Percentiles rank a stretch among this genome's conserved stretches.
These are phyloP conservation scores for Caenorhabditis brenneri DNA, from an alignment of 1,140 invertebrate genomes.

Conservation along the genomic window DNA sequence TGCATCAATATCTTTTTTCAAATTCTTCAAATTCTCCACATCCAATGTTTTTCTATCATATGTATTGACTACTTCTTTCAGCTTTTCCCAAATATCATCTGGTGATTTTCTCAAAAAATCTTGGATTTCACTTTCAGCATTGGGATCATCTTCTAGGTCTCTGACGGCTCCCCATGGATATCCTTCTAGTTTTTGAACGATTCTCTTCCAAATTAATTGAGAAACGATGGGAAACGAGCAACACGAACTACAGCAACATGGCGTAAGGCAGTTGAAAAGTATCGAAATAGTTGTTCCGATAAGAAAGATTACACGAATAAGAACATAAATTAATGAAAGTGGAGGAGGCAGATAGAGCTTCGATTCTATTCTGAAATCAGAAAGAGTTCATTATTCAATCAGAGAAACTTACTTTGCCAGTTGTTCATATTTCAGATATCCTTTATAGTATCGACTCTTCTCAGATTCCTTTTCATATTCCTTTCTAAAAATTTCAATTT, in stretches of 20 bases:
- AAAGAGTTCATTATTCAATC: not conserved
- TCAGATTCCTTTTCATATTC: constrained; percentile 29
- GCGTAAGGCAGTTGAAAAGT: not conserved
- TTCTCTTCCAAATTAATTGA: not conserved
- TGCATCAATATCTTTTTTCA: not conserved
- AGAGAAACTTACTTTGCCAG: not conserved
- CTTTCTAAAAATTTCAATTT: not conserved
- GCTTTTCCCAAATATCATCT: not conserved
- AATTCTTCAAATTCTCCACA: not conserved
- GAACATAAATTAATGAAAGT: not conserved
- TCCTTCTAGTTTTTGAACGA: not conserved
- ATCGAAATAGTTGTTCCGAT: not conserved
- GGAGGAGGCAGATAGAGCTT: not conserved
- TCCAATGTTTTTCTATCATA: not conserved
- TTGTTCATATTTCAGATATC: constrained; percentile 14
- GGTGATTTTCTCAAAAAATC: not conserved
- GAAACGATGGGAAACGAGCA: not conserved
- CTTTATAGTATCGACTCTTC: constrained; percentile 3
- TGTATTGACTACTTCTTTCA: not conserved
- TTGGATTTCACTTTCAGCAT: not conserved
- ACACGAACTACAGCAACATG: not conserved
- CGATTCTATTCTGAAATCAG: constrained; percentile 4
- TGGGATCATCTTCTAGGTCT: not conserved
- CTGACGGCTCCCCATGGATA: not conserved
- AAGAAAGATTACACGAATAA: not conserved